Conservation (phyloP, 2,797 vertebrate genomes). For the Sebastes hubbsi region DNA sequence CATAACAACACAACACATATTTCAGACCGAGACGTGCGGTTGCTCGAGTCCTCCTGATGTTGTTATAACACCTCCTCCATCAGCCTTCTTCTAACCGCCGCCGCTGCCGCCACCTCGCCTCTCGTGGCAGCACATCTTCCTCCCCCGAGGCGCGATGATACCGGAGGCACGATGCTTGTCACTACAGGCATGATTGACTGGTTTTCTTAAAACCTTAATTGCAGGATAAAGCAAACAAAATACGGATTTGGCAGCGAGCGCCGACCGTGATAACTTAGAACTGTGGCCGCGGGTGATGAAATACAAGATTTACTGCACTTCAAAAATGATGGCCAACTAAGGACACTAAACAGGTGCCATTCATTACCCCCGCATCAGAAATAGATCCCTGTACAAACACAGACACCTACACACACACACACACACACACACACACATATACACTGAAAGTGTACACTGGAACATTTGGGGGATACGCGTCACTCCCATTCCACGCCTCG, state of each 20-base stretch:
- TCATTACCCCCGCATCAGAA: conserved; percentile 71
- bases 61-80: conserved; percentile 15
- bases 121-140: background rate
- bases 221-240: conserved; percentile 52
- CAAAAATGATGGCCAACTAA: conserved; percentile 61
- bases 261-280: conserved; percentile 33
- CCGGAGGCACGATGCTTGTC: conserved; percentile 40
- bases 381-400: conserved; percentile 65
- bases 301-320: conserved; percentile 68
- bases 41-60: conserved; percentile 19
- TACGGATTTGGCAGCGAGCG: conserved; percentile 28
- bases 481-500: conserved; percentile 32
- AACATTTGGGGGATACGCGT: conserved; percentile 40
- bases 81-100: background rate
- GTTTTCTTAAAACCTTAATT: conserved; percentile 46
- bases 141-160: conserved; percentile 5
- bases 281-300: conserved; percentile 55
- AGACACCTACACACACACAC: conserved; percentile 25
- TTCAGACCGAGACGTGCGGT: background rate
- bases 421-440: background rate
- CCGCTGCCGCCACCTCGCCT: background rate
- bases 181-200: conserved; percentile 34
- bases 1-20: conserved; percentile 1
- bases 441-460: conserved; percentile 13
- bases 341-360: conserved; percentile 75